Percentiles rank a stretch among this genome's conserved stretches.
These are phyloP conservation scores for Eupithecia insigniata DNA, from an alignment of 2,888 invertebrate species.

Conservation along the genomic window DNA sequence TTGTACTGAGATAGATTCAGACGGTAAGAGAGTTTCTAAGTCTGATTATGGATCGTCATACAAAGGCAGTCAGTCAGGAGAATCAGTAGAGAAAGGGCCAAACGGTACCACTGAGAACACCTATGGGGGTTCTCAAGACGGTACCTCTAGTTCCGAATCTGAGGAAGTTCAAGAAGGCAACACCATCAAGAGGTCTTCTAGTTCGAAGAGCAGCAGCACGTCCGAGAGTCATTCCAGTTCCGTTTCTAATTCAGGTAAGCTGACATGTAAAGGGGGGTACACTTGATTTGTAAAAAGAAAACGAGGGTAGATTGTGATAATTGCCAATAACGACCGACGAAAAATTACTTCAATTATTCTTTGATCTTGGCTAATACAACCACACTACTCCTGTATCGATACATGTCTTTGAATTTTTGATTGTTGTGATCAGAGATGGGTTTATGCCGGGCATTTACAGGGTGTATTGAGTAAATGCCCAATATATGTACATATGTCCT, in stretches of 20 bases:
- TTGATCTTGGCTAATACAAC: neutral
- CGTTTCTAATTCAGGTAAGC: neutral
- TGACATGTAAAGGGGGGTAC: neutral
- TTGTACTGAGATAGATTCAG: neutral
- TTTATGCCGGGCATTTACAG: no score
- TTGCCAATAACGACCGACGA: neutral
- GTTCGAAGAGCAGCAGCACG: neutral
- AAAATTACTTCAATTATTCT: neutral
- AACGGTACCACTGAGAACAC: neutral
- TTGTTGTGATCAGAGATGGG: no score
- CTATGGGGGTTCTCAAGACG: neutral
- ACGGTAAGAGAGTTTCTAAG: neutral
- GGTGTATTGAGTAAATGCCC: no score
- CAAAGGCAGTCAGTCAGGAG: neutral
- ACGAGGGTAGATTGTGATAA: neutral
- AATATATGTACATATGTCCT: no score
- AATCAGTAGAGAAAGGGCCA: neutral
- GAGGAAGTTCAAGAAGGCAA: neutral
- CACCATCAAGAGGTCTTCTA: no score
- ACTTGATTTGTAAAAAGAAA: neutral
- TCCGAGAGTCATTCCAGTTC: neutral
- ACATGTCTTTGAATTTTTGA: no score
- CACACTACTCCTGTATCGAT: neutral
- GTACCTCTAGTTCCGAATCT: neutral
- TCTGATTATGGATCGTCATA: neutral